These are phyloP conservation scores for Cuniculus paca DNA, from an alignment of 2,797 vertebrate species.

Conservation along the genomic window DNA sequence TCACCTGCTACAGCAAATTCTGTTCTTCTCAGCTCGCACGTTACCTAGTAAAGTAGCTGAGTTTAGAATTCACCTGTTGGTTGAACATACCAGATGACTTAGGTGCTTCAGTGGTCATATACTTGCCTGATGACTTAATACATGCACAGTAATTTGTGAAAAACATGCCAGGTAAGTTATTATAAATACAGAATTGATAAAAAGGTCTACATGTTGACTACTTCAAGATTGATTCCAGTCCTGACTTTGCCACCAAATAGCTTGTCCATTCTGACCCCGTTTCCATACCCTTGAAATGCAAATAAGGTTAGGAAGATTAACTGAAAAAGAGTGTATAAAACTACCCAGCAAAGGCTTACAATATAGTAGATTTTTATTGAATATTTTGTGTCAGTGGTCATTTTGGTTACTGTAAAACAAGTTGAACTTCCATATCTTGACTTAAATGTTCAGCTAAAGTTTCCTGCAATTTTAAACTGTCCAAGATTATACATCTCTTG, in stretches of 20 bases:
- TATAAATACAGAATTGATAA: not conserved
- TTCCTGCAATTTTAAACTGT: not conserved
- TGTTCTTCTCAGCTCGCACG: not conserved
- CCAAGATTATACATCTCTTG: conserved; percentile 20
- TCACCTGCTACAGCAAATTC: not conserved
- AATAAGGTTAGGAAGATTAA: conserved; percentile 6
- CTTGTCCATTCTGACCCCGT: conserved; percentile 30
- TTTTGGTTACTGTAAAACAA: conserved; percentile 37
- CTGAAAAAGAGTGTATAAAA: not conserved
- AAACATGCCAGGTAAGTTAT: conserved; percentile 12
- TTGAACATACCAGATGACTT: conserved; percentile 31
- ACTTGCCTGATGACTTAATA: conserved; percentile 28
- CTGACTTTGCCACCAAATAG: conserved; percentile 14
- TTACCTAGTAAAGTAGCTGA: conserved; percentile 22
- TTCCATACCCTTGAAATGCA: conserved; percentile 45
- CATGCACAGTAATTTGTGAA: not conserved
- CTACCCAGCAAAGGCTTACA: not conserved
- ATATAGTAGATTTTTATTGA: not conserved
- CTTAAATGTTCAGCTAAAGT: conserved; percentile 28
- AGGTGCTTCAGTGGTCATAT: conserved; percentile 16
- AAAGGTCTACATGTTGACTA: not conserved
- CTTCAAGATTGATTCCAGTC: not conserved
- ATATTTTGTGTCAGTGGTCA: conserved; percentile 2
- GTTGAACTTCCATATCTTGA: conserved; percentile 9
- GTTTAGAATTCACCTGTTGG: conserved; percentile 45